Percentiles rank a stretch among this genome's conserved stretches.
These are phyloP conservation scores for Scleropages formosus DNA, from an alignment of 2,797 vertebrate species.

Conservation along the genomic window DNA sequence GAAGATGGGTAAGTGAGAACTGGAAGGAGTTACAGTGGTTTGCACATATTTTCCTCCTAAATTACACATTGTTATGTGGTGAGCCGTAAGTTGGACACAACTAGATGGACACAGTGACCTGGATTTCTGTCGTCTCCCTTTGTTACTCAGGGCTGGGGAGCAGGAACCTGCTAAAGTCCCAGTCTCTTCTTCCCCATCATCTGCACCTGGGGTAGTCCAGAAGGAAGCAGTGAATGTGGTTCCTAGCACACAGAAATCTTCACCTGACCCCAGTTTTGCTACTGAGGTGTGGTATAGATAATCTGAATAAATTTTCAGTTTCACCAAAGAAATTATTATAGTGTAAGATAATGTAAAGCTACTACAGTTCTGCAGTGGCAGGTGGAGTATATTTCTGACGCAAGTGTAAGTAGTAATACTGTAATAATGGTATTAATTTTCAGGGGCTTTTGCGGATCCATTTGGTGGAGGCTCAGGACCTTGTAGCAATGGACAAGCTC, in stretches of 20 bases:
- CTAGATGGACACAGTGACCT: not conserved
- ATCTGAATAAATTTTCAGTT: not conserved
- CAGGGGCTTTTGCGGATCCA: conserved; percentile 89
- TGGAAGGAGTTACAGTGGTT: not conserved
- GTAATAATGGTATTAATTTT: conserved; percentile 35
- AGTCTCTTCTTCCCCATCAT: conserved; percentile 45
- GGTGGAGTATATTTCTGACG: too few relatives aligned
- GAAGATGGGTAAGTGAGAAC: conserved; percentile 11
- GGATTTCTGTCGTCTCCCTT: not conserved
- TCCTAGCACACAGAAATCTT: conserved; percentile 63
- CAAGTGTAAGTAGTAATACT: not conserved
- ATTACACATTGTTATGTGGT: not conserved
- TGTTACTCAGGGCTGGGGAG: not conserved
- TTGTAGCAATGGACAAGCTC: conserved; percentile 86
- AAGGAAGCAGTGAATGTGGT: conserved; percentile 53
- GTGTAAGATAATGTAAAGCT: too few relatives aligned
- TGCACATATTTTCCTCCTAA: not conserved
- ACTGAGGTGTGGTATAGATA: conserved; percentile 69
- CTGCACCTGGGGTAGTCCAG: conserved; percentile 46
- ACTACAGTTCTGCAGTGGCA: not conserved
- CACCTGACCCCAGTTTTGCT: conserved; percentile 77
- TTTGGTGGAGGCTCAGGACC: conserved; percentile 81
- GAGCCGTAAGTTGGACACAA: conserved; percentile 13
- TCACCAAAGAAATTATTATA: too few relatives aligned
- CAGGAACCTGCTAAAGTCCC: conserved; percentile 43